phyloP scores from a whole-genome alignment of 2,797 vertebrate species.

The Podarcis lilfordi region DNA sequence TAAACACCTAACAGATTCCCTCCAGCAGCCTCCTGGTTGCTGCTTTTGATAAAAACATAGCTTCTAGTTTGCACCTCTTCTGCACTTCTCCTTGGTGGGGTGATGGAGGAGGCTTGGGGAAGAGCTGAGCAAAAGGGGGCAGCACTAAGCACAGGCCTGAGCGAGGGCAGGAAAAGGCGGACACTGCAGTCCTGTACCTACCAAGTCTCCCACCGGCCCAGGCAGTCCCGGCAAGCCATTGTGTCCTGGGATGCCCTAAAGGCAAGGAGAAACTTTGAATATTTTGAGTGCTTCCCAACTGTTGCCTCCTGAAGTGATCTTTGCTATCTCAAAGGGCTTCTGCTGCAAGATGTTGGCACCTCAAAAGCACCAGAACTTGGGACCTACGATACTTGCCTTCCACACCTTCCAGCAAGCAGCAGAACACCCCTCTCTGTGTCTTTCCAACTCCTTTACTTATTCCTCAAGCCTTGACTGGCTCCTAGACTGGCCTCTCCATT shows the following conservation, averaged over 20 bases:
- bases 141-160: constrained; percentile 2
- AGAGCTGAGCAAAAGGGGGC: not conserved
- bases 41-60: not conserved
- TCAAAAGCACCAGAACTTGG: not conserved
- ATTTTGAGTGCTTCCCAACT: not conserved
- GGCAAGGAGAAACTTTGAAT: constrained; percentile 73
- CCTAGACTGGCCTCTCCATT: not conserved
- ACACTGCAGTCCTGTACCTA: constrained; percentile 77
- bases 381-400: not conserved
- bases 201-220: constrained; percentile 85
- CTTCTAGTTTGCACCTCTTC: not conserved
- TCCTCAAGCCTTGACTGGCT: not conserved
- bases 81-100: no score
- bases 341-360: not conserved
- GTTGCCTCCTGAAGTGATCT: not conserved
- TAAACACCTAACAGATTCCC: not conserved
- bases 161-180: not conserved
- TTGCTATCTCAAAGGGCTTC: not conserved
- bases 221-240: constrained; percentile 92
- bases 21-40: not conserved
- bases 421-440: not conserved
- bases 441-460: not conserved
- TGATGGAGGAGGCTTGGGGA: not conserved
- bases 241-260: constrained; percentile 94
- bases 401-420: not conserved